Percentiles rank a stretch among this genome's conserved stretches.
Evolutionary conservation across 1,140 invertebrate species (phyloP).

Genomic region (Drosophila asahinai): DNA sequence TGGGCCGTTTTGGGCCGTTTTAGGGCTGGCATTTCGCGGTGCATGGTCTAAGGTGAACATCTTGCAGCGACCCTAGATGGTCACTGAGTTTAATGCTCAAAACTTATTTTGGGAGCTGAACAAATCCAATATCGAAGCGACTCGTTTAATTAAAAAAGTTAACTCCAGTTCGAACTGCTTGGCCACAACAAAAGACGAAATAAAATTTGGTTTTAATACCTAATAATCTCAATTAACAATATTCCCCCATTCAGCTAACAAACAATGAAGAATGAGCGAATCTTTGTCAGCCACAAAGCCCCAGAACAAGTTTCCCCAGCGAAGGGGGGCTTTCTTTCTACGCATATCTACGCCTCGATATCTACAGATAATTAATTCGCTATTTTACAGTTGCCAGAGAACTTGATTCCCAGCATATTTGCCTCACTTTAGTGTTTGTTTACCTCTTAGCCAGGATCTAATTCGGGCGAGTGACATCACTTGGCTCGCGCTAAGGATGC

Average conservation of each 20-base stretch:
- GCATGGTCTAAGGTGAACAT: constrained; percentile 46
- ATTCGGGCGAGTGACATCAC: constrained; percentile 36
- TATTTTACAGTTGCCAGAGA: constrained; percentile 44
- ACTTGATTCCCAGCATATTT: constrained; percentile 39
- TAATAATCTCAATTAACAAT: constrained; percentile 63
- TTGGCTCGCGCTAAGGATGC: constrained; percentile 43
- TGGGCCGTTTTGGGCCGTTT: constrained; percentile 70
- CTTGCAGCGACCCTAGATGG: constrained; percentile 21
- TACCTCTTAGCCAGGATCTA: constrained; percentile 48
- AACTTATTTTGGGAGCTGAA: constrained; percentile 21
- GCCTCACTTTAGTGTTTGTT: constrained; percentile 38
- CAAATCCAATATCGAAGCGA: constrained; percentile 6
- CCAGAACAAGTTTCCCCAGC: constrained; percentile 49
- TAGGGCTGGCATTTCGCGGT: constrained; percentile 69
- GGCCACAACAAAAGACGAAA: constrained; percentile 23
- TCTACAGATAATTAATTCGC: constrained; percentile 23
- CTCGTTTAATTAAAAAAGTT: constrained; percentile 15
- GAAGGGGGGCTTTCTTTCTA: constrained; percentile 34
- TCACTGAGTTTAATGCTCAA: constrained; percentile 14
- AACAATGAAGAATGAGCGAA: constrained; percentile 41
- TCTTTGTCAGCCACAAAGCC: constrained; percentile 18
- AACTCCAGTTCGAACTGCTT: constrained; percentile 4
- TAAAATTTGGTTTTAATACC: constrained; percentile 25
- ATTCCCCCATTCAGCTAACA: constrained; percentile 20
- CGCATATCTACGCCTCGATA: constrained; percentile 25